A percentile compares a stretch with the other conserved stretches of the same genome.
Evolutionary conservation across 2,113 vertebrate species (phyloP).

Genomic region (Machaerirhynchus nigripectus): DNA sequence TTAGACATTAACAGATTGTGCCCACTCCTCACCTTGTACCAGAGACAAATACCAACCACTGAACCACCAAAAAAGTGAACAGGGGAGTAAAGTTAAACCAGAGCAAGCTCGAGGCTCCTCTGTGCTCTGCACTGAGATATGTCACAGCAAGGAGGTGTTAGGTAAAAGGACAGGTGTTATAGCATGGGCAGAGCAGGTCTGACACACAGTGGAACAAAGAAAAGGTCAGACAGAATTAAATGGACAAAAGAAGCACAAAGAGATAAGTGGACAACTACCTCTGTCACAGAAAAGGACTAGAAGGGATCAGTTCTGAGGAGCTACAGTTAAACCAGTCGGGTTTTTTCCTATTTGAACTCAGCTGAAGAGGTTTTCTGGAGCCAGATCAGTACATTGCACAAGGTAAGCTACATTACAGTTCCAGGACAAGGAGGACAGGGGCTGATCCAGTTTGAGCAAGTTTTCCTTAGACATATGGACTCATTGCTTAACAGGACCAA

Average conservation of each 20-base stretch:
- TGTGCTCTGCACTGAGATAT: not conserved
- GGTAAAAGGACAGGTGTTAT: not conserved
- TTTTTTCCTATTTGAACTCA: not conserved
- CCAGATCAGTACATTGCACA: not conserved
- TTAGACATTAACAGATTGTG: not conserved
- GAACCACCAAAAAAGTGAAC: not conserved
- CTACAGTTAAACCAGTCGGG: not conserved
- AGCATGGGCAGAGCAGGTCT: not conserved
- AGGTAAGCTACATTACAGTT: not conserved
- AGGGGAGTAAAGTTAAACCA: not conserved
- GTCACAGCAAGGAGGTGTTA: fast-evolving
- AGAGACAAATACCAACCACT: conserved; percentile 18
- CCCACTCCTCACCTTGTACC: not conserved
- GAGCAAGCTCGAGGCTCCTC: not conserved
- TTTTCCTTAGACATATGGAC: not conserved
- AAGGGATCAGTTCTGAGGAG: not conserved
- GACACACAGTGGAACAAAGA: not conserved
- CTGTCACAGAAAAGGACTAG: not conserved
- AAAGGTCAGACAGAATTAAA: not conserved
- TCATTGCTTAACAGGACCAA: not conserved
- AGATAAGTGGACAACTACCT: not conserved
- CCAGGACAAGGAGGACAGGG: not conserved
- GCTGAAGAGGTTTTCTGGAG: not conserved
- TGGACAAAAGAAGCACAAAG: not conserved
- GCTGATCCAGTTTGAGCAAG: not conserved